Evolutionary conservation across 2,113 vertebrate species (phyloP), one percentile per base, ranked within the genome.

Genomic region (Corythornis cristatus): DNA sequence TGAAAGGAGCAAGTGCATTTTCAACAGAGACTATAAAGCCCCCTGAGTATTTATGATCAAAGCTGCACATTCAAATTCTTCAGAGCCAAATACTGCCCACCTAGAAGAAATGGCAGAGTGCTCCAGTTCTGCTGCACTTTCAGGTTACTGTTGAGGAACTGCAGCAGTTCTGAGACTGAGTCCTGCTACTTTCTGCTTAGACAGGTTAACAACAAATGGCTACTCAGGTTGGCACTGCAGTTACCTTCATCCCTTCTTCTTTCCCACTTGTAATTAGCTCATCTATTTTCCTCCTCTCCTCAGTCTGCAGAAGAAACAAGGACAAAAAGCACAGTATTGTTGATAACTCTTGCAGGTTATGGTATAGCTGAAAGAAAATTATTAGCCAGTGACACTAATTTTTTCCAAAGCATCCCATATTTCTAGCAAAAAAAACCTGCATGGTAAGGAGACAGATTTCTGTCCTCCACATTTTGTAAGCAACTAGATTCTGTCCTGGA

Each of bases 191-290:
- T 68, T 51, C 66, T 70, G 46, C 66, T 35, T 35, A 50, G 35
- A 35, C n/a, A 51, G 33, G 14, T 51, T 21, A 71, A 61, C 19
- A 86, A 40, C 68, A 74, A 68, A 14, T 6, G 18, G 88, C 31
- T 60, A 20, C 64, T 83, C 11, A 28, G 66, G 61, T 3, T 61
- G 15, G 23, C n/a, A 57, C 3, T 40, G 37, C 50, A 6, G 3
- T 97, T 97, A 99, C 99, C 99, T 99, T 98, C 98, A 99, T 97
- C 90, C 99, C 99, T 77, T 99, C 98, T 95, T 99, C 99, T 60
- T 96, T 98, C 48, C 98, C 98, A 8, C 98, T 99, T 81, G 97
- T 98, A 92, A 99, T 99, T 90, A 99, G 77, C 56, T 99, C 97
- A 79, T 99, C 98, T 61, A 99, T 97, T 93, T 97, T 98, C 75